phyloP scores from a whole-genome alignment of 1,140 invertebrate genomes.

The Thaumatotibia leucotreta region DNA sequence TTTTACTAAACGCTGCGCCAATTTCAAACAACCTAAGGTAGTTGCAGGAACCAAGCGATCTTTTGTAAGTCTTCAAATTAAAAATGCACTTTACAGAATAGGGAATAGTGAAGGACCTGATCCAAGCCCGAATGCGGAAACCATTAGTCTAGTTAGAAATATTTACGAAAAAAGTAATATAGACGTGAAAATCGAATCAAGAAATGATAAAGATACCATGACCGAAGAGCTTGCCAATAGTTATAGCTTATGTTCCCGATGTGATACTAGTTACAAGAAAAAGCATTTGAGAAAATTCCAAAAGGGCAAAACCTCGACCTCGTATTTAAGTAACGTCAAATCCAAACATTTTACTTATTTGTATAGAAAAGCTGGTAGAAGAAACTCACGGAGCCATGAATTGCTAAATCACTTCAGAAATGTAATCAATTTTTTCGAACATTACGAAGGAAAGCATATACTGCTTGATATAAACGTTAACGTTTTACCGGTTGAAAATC shows the following conservation, averaged over 20 bases:
- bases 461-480: slow-evolving; percentile 49
- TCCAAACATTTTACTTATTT: slow-evolving; percentile 32
- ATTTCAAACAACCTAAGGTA: slow-evolving; percentile 15
- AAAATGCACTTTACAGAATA: not conserved
- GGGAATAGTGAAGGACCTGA: not conserved
- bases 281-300: slow-evolving; percentile 2
- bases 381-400: slow-evolving; percentile 18
- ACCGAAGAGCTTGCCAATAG: not conserved
- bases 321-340: slow-evolving; percentile 15
- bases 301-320: not conserved
- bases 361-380: slow-evolving; percentile 27
- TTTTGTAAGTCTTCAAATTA: not conserved
- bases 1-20: slow-evolving; percentile 35
- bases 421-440: slow-evolving; percentile 42
- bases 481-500: slow-evolving; percentile 24
- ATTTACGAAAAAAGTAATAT: not conserved
- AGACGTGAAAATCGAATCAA: not conserved
- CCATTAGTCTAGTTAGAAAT: not conserved
- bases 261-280: not conserved
- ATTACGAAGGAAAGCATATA: slow-evolving; percentile 32
- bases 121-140: not conserved
- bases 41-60: not conserved
- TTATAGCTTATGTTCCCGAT: not conserved
- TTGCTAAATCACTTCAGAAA: slow-evolving; percentile 39
- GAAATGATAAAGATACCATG: slow-evolving; percentile 21